These are phyloP conservation scores for Perca flavescens DNA, from an alignment of 2,113 vertebrate species.

Conservation along the genomic window DNA sequence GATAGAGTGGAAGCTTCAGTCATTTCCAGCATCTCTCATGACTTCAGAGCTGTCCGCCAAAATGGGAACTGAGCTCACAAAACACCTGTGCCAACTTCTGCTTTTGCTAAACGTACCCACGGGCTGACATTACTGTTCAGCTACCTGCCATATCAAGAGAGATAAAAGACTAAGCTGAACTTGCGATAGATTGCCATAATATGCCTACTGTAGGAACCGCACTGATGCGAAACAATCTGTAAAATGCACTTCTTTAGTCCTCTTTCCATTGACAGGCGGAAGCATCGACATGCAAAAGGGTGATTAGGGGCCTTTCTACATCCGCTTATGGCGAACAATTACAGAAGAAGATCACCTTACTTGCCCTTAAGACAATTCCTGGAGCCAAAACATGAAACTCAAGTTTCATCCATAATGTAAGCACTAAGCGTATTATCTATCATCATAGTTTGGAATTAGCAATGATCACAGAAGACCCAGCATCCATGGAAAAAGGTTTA, in stretches of 20 bases:
- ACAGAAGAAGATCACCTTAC: neutral
- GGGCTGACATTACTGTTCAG: neutral
- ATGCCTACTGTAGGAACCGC: neutral
- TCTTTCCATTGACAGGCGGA: neutral
- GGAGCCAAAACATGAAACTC: neutral
- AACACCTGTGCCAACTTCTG: constrained; percentile 49
- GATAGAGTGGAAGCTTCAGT: constrained; percentile 4
- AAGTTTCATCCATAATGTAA: neutral
- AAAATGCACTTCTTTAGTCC: neutral
- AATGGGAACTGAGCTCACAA: constrained; percentile 39
- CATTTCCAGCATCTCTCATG: constrained; percentile 16
- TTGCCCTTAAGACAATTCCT: neutral
- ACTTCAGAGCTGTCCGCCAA: constrained; percentile 1
- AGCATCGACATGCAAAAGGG: neutral
- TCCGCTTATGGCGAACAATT: neutral
- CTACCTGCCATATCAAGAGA: neutral
- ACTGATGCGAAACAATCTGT: neutral
- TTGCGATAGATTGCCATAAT: neutral
- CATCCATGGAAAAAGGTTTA: neutral
- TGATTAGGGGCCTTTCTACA: neutral
- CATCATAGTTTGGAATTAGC: neutral
- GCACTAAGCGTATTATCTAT: neutral
- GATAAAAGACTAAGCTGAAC: neutral
- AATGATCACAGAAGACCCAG: neutral
- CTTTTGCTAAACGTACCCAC: constrained; percentile 19